phyloP scores from a whole-genome alignment of 2,113 vertebrate genomes.

The Gulo gulo region DNA sequence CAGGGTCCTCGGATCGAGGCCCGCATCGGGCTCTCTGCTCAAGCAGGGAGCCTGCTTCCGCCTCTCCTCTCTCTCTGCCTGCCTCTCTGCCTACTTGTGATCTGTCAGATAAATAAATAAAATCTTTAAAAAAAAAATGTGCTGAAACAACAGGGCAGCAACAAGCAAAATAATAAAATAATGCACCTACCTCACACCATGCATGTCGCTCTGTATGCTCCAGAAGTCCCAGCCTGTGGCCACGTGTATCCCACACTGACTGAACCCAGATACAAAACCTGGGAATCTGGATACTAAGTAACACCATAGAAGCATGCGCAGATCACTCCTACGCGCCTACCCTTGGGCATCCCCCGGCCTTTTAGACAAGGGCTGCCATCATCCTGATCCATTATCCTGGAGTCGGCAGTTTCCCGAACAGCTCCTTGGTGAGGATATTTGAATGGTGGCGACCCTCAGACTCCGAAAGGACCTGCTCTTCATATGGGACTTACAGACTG shows the following conservation, averaged over 20 bases:
- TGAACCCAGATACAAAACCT: not conserved
- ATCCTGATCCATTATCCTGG: not conserved
- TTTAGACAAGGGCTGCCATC: not conserved
- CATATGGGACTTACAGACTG: not conserved
- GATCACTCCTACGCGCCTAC: not conserved
- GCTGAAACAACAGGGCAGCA: not conserved
- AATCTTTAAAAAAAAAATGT: too few species aligned
- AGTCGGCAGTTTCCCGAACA: not conserved
- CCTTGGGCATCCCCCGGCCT: not conserved
- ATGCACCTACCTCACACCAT: not conserved
- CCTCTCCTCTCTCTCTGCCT: too few species aligned
- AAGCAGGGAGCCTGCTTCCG: too few species aligned
- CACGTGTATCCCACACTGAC: fast-evolving
- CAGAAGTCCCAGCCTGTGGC: not conserved
- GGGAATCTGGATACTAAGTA: not conserved
- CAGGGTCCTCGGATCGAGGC: too few species aligned
- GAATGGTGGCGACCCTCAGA: not conserved
- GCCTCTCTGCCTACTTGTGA: too few species aligned
- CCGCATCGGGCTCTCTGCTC: too few species aligned
- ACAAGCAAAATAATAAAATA: not conserved
- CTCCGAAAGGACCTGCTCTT: not conserved
- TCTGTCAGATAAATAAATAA: too few species aligned
- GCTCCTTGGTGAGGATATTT: not conserved
- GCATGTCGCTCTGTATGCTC: not conserved
- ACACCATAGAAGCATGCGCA: not conserved